These are phyloP conservation scores for Melanotus villosus DNA, from an alignment of 2,888 invertebrate species.

Conservation along the genomic window DNA sequence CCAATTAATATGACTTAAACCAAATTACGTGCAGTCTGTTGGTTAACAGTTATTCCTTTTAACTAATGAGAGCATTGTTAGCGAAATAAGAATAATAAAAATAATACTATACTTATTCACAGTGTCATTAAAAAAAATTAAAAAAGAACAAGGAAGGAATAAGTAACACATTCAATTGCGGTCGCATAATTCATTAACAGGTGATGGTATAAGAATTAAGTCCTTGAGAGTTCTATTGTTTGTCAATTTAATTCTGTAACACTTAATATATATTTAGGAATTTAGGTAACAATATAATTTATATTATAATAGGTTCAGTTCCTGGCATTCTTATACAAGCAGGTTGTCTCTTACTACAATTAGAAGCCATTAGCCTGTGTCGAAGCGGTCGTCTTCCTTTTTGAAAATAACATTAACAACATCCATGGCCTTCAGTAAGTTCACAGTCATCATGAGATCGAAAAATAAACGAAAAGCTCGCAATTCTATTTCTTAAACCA, in stretches of 20 bases:
- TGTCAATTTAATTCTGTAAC: conserved; percentile 8
- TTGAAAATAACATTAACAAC: conserved; percentile 10
- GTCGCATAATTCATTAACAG: conserved; percentile 13
- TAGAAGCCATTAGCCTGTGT: conserved; percentile 6
- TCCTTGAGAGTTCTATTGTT: conserved; percentile 14
- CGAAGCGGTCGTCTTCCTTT: neutral
- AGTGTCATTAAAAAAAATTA: neutral
- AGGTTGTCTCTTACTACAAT: conserved; percentile 7
- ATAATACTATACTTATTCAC: conserved; percentile 4
- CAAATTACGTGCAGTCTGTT: conserved; percentile 21
- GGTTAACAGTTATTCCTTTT: conserved; percentile 37
- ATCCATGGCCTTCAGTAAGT: conserved; percentile 22
- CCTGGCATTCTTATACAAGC: conserved; percentile 1
- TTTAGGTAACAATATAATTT: conserved; percentile 8
- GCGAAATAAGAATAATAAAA: neutral
- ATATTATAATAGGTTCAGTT: conserved; percentile 7
- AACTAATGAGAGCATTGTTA: conserved; percentile 30
- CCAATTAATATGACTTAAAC: conserved; percentile 38
- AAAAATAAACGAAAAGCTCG: conserved; percentile 24
- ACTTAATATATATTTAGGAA: neutral
- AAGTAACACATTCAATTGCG: conserved; percentile 8
- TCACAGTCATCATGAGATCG: conserved; percentile 12
- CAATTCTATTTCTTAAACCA: conserved; percentile 27
- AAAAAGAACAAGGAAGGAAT: neutral
- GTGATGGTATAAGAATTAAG: conserved; percentile 14